These are phyloP conservation scores for Torymus auratus DNA, from an alignment of 2,888 invertebrate species.

Conservation along the genomic window DNA sequence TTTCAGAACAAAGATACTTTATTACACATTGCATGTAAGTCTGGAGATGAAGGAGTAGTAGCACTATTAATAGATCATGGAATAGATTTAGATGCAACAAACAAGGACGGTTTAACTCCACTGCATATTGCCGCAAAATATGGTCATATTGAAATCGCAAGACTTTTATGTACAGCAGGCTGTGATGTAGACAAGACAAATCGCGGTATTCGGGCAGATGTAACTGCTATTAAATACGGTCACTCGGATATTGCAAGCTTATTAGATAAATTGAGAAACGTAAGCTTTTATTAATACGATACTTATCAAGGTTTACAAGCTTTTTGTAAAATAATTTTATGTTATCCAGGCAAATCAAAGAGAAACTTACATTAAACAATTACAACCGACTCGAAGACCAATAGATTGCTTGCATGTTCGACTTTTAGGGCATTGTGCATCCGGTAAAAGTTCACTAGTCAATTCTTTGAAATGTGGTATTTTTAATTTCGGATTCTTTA, in stretches of 20 bases:
- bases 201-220: constrained; percentile 85
- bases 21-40: constrained; percentile 80
- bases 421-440: constrained; percentile 84
- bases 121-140: constrained; percentile 85
- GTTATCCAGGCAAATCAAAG: constrained; percentile 70
- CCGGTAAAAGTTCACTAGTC: constrained; percentile 84
- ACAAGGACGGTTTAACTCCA: constrained; percentile 81
- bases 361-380: constrained; percentile 81
- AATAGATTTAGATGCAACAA: constrained; percentile 80
- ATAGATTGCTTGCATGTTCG: constrained; percentile 83
- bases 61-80: constrained; percentile 73
- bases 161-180: constrained; percentile 84
- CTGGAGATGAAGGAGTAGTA: constrained; percentile 72
- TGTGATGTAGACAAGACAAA: constrained; percentile 84
- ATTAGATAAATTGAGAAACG: constrained; percentile 81
- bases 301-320: not conserved
- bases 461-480: constrained; percentile 84
- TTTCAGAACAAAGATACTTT: constrained; percentile 81
- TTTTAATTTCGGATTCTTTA: constrained; percentile 82
- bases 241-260: constrained; percentile 84
- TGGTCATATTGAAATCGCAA: constrained; percentile 84
- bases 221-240: constrained; percentile 86
- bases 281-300: constrained; percentile 72
- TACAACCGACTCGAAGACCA: constrained; percentile 80
- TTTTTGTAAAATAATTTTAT: constrained; percentile 1